Percentiles rank a stretch among this genome's conserved stretches.
phyloP scores from a whole-genome alignment of 2,888 invertebrate genomes.

The Bursaphelenchus okinawaensis region DNA sequence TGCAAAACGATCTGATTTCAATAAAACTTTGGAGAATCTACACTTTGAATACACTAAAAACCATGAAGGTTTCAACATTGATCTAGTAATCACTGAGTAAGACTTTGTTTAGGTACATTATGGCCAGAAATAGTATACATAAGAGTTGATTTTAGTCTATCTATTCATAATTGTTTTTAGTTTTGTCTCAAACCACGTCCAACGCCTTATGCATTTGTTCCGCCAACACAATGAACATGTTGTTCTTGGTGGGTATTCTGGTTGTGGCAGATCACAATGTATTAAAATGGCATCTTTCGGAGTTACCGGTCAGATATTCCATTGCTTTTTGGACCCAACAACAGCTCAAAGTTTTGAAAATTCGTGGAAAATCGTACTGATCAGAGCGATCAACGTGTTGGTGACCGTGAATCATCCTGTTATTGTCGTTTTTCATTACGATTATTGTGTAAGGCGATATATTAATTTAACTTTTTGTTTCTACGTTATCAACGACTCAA shows the following conservation, averaged over 20 bases:
- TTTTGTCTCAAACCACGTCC: conserved; percentile 31
- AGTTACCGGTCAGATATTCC: conserved; percentile 30
- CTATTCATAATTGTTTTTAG: conserved; percentile 21
- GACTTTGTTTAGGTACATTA: neutral
- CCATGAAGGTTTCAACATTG: conserved; percentile 35
- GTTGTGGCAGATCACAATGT: conserved; percentile 25
- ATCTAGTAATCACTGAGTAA: conserved; percentile 37
- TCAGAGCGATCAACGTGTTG: conserved; percentile 28
- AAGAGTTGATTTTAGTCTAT: neutral
- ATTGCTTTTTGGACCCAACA: conserved; percentile 24
- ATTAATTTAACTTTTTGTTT: neutral
- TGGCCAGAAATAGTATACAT: too few species aligned
- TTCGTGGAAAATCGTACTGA: conserved; percentile 30
- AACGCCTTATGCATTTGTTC: conserved; percentile 36
- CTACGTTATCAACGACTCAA: too few species aligned
- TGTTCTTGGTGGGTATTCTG: conserved; percentile 28
- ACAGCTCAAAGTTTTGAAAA: conserved; percentile 20
- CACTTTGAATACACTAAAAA: conserved; percentile 43
- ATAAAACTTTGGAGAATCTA: conserved; percentile 40
- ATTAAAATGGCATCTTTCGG: conserved; percentile 32
- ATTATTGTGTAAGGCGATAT: conserved; percentile 30
- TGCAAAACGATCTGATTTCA: conserved; percentile 32
- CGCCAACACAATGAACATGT: conserved; percentile 43
- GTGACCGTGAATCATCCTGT: conserved; percentile 40
- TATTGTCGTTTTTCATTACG: conserved; percentile 37